These are phyloP conservation scores for Chirona hameri DNA, from an alignment of 2,888 invertebrate genomes.

Conservation along the genomic window DNA sequence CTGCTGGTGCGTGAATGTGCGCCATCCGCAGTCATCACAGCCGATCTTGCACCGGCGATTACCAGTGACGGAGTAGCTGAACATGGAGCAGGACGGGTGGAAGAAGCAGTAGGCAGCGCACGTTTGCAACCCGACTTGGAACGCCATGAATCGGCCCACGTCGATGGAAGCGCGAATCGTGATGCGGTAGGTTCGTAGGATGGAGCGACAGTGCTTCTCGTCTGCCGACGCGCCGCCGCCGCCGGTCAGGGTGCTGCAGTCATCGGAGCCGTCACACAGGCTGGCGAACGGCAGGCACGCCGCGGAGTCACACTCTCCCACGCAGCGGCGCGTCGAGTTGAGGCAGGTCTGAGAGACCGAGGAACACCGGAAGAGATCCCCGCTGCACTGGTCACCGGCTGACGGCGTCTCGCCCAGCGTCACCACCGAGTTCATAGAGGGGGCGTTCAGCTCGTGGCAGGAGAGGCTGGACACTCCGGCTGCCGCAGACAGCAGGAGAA, in stretches of 20 bases:
- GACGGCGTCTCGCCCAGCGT: too few relatives aligned
- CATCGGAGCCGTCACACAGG: neutral
- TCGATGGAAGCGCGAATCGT: neutral
- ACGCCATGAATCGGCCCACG: neutral
- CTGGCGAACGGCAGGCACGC: too few relatives aligned
- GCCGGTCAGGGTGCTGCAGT: neutral
- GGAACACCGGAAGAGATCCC: too few relatives aligned
- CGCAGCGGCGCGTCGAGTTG: too few relatives aligned
- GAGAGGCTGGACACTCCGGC: too few relatives aligned
- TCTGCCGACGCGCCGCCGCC: slow-evolving; percentile 3
- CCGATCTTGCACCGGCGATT: neutral
- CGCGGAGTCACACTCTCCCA: too few relatives aligned
- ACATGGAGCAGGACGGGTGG: slow-evolving; percentile 3
- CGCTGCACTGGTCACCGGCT: too few relatives aligned
- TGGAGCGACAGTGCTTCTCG: neutral
- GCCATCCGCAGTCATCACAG: neutral
- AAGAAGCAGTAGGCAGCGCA: slow-evolving; percentile 23
- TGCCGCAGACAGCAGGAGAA: too few relatives aligned
- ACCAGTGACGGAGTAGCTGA: neutral
- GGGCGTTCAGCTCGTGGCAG: too few relatives aligned
- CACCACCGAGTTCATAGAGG: too few relatives aligned
- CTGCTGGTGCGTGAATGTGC: neutral
- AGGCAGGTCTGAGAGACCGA: too few relatives aligned
- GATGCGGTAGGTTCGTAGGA: neutral
- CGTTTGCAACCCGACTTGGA: neutral